Evolutionary conservation across 2,113 vertebrate species (phyloP), one percentile per base, ranked within the genome.

Genomic region (Edolisoma coerulescens): DNA sequence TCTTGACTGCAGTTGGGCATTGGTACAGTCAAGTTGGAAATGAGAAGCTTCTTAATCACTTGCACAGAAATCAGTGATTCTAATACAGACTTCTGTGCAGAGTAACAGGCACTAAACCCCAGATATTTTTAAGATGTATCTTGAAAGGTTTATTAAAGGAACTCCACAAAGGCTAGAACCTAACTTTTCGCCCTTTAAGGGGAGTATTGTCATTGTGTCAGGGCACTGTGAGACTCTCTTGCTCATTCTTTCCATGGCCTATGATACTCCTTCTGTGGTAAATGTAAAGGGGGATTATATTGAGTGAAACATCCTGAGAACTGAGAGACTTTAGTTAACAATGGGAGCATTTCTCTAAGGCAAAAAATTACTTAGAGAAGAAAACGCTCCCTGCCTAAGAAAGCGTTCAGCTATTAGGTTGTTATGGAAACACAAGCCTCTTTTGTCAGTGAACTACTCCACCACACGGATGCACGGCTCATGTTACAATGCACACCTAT

Each of bases 391-490:
- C 24, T 85, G 37, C 54, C 15, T 65, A 89, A 87, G 47, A 82
- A 60, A 63, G 52, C 30, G 45, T 65, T 84, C 49, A 60, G 39
- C 49, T 87, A 27, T 84, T 39, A 80, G 53, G 76, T 68, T 91
- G 81, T 91, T 91, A 93, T 84, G 68, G 77, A 91, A 95, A 93
- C 92, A 77, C 27, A 77, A 69, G 11, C 27, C 14, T 69, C 54
- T 60, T 64, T 27, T 63, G 16, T 69, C 37, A 69, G 71, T 32
- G 54, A 81, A 18, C 32, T 70, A 27, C 33, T 80, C 35, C 73
- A 52, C 5, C 59, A 77, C 67, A 81, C 0, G 0, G 3, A 56
- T 27, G 27, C 53, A 30, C 4, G 4, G 42, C 64, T 89, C 50
- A 56, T 2, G 1, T 37, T 65, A 49, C 1, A 0, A 57, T 32